Evolutionary conservation across 2,888 invertebrate genomes (phyloP).

Genomic region (Hedya salicella): DNA sequence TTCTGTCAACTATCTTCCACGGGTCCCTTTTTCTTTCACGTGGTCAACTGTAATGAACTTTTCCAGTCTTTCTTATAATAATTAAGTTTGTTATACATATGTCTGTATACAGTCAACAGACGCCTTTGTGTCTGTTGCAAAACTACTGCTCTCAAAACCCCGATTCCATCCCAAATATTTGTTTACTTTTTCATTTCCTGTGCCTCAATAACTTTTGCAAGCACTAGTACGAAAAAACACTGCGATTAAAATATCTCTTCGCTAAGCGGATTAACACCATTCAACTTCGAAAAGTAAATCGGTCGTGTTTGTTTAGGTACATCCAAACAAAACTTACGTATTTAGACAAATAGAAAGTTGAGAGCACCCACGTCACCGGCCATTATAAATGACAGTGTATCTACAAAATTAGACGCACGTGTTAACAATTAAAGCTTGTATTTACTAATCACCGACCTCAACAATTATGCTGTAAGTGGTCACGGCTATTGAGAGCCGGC

Average conservation of each 20-base stretch:
- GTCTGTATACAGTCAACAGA: neutral
- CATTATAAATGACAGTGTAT: slow-evolving; percentile 56
- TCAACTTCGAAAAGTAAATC: slow-evolving; percentile 29
- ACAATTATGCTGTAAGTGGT: slow-evolving; percentile 74
- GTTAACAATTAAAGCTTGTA: slow-evolving; percentile 78
- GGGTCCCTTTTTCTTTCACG: no score
- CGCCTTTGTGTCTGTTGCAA: slow-evolving; percentile 11
- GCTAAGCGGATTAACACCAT: slow-evolving; percentile 36
- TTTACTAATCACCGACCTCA: slow-evolving; percentile 74
- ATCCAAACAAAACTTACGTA: slow-evolving; percentile 39
- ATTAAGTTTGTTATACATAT: no score
- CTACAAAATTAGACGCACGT: slow-evolving; percentile 69
- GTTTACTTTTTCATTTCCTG: slow-evolving; percentile 27
- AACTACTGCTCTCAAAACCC: neutral
- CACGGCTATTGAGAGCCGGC: slow-evolving; percentile 71
- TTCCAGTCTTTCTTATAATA: no score
- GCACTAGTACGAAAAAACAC: slow-evolving; percentile 23
- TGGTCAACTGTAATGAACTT: no score
- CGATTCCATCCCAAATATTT: neutral
- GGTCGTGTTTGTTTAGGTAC: slow-evolving; percentile 35
- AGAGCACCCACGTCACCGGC: slow-evolving; percentile 57
- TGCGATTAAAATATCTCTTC: slow-evolving; percentile 23
- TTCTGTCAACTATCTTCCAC: no score
- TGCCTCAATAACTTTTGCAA: slow-evolving; percentile 18
- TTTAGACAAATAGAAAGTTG: slow-evolving; percentile 66